phyloP scores from a whole-genome alignment of 2,888 invertebrate species.

The Escarpia spicata region DNA sequence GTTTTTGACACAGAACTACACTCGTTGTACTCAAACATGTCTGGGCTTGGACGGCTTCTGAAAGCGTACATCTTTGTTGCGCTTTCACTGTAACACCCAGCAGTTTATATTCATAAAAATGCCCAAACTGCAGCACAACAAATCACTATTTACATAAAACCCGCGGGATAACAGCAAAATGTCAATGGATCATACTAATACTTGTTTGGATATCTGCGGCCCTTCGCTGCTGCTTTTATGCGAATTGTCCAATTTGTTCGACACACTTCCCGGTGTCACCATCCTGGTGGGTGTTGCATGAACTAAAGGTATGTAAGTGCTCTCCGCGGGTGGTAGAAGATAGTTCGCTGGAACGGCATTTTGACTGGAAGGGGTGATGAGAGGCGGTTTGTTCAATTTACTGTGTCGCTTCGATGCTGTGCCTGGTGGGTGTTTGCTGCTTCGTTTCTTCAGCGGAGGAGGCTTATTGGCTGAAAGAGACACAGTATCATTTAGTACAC shows the following conservation, averaged over 20 bases:
- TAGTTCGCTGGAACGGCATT: background rate
- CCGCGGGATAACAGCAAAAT: background rate
- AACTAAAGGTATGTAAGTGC: background rate
- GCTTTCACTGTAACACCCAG: background rate
- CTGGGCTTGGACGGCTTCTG: background rate
- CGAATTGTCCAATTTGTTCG: background rate
- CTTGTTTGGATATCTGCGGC: background rate
- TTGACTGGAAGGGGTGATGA: background rate
- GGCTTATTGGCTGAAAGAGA: constrained; percentile 3
- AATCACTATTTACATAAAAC: background rate
- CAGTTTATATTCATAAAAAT: background rate
- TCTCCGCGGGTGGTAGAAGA: background rate
- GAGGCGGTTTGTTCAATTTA: background rate
- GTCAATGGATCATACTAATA: background rate
- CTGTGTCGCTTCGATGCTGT: background rate
- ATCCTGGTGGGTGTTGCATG: background rate
- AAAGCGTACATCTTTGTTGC: background rate
- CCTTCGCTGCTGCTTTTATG: background rate
- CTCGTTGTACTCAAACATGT: background rate
- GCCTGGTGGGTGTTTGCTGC: background rate
- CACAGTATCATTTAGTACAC: background rate
- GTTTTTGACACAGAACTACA: background rate
- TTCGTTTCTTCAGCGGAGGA: background rate
- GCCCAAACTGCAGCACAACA: background rate
- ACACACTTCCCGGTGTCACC: background rate